Evolutionary conservation across 23 tunicate genomes (phyloP).

Genomic region (Styela clava): DNA sequence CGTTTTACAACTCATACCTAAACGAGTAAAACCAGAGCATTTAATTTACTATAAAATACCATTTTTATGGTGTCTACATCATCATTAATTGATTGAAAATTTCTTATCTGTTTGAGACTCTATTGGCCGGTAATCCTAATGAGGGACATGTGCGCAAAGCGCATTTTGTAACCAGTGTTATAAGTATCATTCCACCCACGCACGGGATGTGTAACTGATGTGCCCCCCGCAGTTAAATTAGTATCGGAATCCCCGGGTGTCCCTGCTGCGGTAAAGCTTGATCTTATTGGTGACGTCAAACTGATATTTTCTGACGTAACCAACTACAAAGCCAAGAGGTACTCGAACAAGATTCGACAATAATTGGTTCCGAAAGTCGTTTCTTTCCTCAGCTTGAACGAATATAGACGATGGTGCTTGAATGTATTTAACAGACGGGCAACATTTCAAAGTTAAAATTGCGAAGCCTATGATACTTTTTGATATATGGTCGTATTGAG

Average conservation of each 20-base stretch:
- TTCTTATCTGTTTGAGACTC: no score
- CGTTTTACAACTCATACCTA: no score
- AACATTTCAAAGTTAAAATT: neutral
- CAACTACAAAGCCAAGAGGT: neutral
- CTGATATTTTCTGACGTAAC: neutral
- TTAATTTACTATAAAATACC: no score
- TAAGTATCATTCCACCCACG: neutral
- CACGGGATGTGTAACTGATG: neutral
- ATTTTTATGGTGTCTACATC: no score
- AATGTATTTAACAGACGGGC: neutral
- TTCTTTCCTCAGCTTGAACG: neutral
- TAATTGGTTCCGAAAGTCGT: neutral
- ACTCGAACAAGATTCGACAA: neutral
- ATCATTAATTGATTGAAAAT: no score
- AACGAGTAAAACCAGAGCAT: no score
- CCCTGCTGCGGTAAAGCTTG: neutral
- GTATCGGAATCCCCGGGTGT: neutral
- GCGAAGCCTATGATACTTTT: neutral
- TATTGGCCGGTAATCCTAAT: no score
- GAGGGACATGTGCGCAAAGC: neutral
- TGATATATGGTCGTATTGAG: neutral
- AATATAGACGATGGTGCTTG: neutral
- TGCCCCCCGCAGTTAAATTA: neutral
- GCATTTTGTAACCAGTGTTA: neutral
- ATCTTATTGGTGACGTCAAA: neutral